Evolutionary conservation across 2,113 vertebrate genomes (phyloP).

Genomic region (Spermophilus dauricus): DNA sequence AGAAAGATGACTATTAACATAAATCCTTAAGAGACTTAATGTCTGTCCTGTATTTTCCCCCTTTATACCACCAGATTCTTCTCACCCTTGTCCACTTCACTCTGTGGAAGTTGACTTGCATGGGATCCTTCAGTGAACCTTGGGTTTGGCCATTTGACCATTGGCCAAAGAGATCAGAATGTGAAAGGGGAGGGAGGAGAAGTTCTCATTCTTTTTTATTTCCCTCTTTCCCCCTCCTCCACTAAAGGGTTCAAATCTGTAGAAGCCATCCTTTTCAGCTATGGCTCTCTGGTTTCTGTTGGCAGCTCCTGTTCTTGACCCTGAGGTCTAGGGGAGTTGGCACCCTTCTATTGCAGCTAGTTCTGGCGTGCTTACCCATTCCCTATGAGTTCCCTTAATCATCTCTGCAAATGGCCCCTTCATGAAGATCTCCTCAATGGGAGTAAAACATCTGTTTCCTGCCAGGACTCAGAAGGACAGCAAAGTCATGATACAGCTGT

Average conservation of each 20-base stretch:
- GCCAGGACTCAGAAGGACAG: not conserved
- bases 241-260: not conserved
- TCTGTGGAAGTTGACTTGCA: not conserved
- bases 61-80: not conserved
- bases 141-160: not conserved
- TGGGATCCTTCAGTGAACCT: not conserved
- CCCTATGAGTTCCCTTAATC: not conserved
- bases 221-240: not conserved
- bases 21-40: not conserved
- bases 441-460: conserved; percentile 70
- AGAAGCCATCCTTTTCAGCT: not conserved
- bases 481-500: too few species aligned
- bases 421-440: not conserved
- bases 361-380: not conserved
- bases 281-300: not conserved
- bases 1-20: not conserved
- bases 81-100: too few species aligned
- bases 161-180: not conserved
- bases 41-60: not conserved
- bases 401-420: not conserved
- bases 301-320: not conserved
- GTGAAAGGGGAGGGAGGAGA: not conserved
- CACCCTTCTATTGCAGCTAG: not conserved
- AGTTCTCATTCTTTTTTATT: not conserved
- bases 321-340: not conserved